Evolutionary conservation across 2,797 vertebrate genomes (phyloP).

Genomic region (Spinus olivaceus): DNA sequence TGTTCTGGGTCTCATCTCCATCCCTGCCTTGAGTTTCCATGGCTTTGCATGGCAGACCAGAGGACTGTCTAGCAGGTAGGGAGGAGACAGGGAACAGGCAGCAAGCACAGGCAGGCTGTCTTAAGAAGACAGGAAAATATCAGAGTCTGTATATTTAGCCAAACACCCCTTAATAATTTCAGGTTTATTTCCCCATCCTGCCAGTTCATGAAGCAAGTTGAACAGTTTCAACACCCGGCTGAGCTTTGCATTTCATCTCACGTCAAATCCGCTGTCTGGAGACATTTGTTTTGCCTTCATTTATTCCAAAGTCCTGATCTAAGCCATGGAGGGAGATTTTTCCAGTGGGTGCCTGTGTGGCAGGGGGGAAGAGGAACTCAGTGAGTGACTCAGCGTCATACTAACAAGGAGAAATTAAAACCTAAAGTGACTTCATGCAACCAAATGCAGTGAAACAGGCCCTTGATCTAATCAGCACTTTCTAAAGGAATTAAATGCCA

Average conservation of each 20-base stretch:
- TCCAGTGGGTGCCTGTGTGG: not conserved
- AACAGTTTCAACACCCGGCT: not conserved
- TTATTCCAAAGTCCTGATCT: slow-evolving; percentile 23
- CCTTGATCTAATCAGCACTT: slow-evolving; percentile 59
- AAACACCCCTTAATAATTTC: not conserved
- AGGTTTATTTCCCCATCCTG: not conserved
- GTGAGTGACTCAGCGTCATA: slow-evolving; percentile 25
- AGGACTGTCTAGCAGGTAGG: not conserved
- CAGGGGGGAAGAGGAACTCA: not conserved
- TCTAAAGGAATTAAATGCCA: slow-evolving; percentile 65
- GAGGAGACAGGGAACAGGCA: not conserved
- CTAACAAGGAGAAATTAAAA: slow-evolving; percentile 56
- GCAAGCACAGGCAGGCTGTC: not conserved
- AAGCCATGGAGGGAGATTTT: not conserved
- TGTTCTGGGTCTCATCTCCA: not conserved
- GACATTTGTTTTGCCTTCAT: slow-evolving; percentile 25
- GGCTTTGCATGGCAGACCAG: not conserved
- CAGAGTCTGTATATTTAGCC: not conserved
- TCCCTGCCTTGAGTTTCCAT: not conserved
- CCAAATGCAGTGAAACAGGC: slow-evolving; percentile 30
- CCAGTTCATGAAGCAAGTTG: not conserved
- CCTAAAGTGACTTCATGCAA: not conserved
- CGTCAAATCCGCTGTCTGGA: not conserved
- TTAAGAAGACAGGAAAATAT: not conserved
- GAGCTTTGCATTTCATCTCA: slow-evolving; percentile 30